Percentiles rank a stretch among this genome's conserved stretches.
Evolutionary conservation across 2,797 vertebrate genomes (phyloP).

Genomic region (Meriones psammophilus): DNA sequence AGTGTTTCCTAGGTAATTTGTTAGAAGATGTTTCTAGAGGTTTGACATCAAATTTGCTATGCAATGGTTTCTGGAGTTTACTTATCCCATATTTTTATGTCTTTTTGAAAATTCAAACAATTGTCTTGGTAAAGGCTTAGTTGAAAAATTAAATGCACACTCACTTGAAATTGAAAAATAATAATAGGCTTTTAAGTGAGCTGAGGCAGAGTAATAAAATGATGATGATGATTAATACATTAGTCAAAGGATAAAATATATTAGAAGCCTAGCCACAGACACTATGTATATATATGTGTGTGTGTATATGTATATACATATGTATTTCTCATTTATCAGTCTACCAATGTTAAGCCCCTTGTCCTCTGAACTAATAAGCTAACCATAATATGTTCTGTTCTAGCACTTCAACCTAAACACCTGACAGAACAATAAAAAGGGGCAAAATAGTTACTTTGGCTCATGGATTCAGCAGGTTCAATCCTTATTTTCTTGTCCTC

Average conservation of each 20-base stretch:
- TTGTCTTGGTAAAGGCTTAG: conserved; percentile 47
- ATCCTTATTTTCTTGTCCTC: no score
- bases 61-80: conserved; percentile 41
- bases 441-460: neutral
- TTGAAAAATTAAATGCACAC: conserved; percentile 43
- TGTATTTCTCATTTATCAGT: neutral
- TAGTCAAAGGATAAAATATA: conserved; percentile 39
- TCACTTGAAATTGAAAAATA: conserved; percentile 53
- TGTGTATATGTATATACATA: neutral
- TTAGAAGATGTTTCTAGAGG: conserved; percentile 33
- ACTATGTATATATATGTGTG: no score
- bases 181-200: conserved; percentile 35
- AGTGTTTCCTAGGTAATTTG: conserved; percentile 30
- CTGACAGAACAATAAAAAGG: neutral
- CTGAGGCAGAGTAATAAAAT: conserved; percentile 28
- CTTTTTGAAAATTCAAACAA: conserved; percentile 55
- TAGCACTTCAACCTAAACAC: neutral
- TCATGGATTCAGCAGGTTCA: neutral
- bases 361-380: neutral
- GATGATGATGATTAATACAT: neutral
- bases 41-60: conserved; percentile 30
- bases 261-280: neutral
- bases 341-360: conserved; percentile 33
- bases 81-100: neutral
- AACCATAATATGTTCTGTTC: conserved; percentile 35